Percentiles rank a stretch among this genome's conserved stretches.
Conservation (phyloP, 2,113 vertebrate species). For the Apteryx mantelli region DNA sequence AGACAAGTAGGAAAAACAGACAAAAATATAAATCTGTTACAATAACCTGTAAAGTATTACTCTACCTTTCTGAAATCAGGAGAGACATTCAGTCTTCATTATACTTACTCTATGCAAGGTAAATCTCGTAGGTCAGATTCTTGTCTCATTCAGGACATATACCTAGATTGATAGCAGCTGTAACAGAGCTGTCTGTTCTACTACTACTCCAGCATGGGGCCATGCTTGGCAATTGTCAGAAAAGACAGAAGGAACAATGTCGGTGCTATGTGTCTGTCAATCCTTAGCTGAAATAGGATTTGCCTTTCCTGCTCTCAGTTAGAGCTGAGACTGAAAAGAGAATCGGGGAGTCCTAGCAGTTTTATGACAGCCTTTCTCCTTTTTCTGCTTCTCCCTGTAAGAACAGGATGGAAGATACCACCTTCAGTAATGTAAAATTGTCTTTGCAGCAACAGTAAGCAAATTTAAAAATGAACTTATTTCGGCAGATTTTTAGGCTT, state of each 20-base stretch:
- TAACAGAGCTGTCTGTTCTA: not conserved
- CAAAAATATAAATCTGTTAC: not conserved
- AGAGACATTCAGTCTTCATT: not conserved
- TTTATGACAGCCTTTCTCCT: not conserved
- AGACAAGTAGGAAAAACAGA: not conserved
- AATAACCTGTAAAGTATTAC: not conserved
- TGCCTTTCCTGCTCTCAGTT: not conserved
- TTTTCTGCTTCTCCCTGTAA: not conserved
- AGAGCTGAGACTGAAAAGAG: not conserved
- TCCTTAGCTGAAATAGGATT: not conserved
- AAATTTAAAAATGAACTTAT: not conserved
- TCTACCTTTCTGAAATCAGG: not conserved
- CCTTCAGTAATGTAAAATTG: not conserved
- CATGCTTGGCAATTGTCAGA: not conserved
- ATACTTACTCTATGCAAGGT: not conserved
- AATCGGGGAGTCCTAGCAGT: not conserved
- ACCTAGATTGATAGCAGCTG: not conserved
- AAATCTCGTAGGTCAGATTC: not conserved
- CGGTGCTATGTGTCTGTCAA: not conserved
- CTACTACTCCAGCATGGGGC: accelerated
- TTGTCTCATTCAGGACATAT: not conserved
- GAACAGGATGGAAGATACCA: not conserved
- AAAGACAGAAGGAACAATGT: not conserved
- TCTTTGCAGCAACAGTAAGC: not conserved
- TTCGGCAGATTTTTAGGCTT: conserved; percentile 17